A percentile compares a stretch with the other conserved stretches of the same genome.
These are phyloP conservation scores for Lepus europaeus DNA, from an alignment of 2,113 vertebrate genomes.

Conservation along the genomic window DNA sequence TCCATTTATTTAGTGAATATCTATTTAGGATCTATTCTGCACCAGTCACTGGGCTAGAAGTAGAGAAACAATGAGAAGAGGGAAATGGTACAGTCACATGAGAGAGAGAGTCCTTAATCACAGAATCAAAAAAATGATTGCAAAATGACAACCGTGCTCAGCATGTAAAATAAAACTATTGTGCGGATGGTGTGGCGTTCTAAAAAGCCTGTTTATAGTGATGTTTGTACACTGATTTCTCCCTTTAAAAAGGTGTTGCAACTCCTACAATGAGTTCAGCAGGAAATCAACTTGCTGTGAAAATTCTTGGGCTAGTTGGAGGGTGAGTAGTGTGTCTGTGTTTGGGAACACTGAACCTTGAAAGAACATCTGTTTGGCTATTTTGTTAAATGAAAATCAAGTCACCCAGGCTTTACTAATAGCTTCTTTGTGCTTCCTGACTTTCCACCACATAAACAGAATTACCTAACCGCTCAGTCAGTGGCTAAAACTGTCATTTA, in stretches of 20 bases:
- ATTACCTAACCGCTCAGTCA: slow-evolving; percentile 60
- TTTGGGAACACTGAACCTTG: slow-evolving; percentile 57
- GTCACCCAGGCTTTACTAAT: slow-evolving; percentile 68
- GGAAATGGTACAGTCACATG: background rate
- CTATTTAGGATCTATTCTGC: background rate
- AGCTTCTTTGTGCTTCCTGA: slow-evolving; percentile 65
- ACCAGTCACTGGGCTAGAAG: background rate
- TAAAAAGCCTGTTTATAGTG: background rate
- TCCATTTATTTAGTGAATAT: background rate
- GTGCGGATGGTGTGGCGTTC: background rate
- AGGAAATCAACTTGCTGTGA: slow-evolving; percentile 45
- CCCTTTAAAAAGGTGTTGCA: background rate
- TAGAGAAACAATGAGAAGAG: background rate
- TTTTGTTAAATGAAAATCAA: slow-evolving; percentile 71
- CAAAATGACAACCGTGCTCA: background rate
- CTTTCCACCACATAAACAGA: slow-evolving; percentile 69
- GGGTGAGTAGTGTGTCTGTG: slow-evolving; percentile 5
- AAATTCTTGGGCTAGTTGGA: background rate
- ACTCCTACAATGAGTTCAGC: background rate
- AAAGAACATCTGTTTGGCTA: slow-evolving; percentile 71
- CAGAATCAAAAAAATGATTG: background rate
- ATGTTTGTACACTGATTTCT: background rate
- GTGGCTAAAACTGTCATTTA: slow-evolving; percentile 52
- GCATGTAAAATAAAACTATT: background rate
- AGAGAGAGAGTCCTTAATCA: background rate